Evolutionary conservation across 2,113 vertebrate genomes (phyloP), one percentile per base, ranked within the genome.

Genomic region (Lonchura striata): DNA sequence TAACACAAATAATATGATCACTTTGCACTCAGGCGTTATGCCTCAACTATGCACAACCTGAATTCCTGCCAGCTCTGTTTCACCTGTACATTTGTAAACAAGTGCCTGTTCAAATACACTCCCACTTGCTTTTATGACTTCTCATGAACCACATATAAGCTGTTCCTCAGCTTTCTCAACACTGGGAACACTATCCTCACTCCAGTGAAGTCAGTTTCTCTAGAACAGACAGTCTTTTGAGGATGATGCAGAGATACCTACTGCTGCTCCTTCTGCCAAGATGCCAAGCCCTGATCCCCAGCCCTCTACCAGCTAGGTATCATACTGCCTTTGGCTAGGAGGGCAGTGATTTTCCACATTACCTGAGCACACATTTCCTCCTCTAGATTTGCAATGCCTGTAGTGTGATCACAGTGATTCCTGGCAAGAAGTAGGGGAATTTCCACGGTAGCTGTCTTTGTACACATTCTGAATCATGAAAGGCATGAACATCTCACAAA

Each of bases 391-490:
- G 53, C 25, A 52, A 3, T 35, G 53, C 20, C 37, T 82, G 1
- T 16, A 21, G 27, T 49, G 19, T 47, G 6, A 82, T 25, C 12
- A 39, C 1, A 2, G 30, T 0, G 2, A 14, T 13, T 21, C 44
- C 52, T 78, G 69, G 39, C 44, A 68, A 47, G 49, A 70, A 82
- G 41, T 2, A n/a, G 1, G 57, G 61, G 63, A 78, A 86, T 90
- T 94, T 82, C 86, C 63, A 30, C 18, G 46, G 25, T 4, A 71
- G n/a, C 25, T 82, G 70, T 27, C 41, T 82, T 63, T 56, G 60
- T 57, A 25, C 24, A 2, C 1, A 1, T 25, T 35, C 8, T 42
- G 22, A 42, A 44, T 72, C 42, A 82, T 0, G 0, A 49, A 53
- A 53, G 18, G 37, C 28, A 39, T 25, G 52, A 30, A 35, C 1